Base-by-base conservation (phyloP, 1,140 invertebrate genomes). In the Babylonia areolata region DNA sequence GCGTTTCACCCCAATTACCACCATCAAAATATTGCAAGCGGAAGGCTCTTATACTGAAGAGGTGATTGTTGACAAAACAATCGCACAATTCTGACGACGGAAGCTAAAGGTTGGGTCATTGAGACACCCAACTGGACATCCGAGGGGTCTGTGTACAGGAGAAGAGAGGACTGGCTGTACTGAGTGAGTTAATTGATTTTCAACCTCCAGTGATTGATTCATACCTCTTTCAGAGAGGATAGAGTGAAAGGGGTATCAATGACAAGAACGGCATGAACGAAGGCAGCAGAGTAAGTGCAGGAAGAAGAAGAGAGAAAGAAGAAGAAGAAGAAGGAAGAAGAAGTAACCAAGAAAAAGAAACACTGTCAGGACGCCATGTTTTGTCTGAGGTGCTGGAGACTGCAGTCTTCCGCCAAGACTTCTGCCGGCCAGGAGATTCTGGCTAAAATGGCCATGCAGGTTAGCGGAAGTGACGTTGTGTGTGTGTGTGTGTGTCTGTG, bases 401-500 rank as follows among this genome's bases (percentile, higher is more conserved):
- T 77, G 11, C 75, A 77, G 35, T 23, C 35, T 40, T 77, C 75
- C 20, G 75, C 75, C 37, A 77, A 77, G 37, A 77, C 75, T 3
- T 37, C 75, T 20, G 37, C 75, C 11, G 37, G 75, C 2, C 75
- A 77, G 75, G 75, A 77, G 20, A 77, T 77, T 23, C 75, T 77
- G 28, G 75, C 75, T 37, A 77, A 77, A 23, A 77, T 77, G 75
- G 75, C 75, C 37, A 40, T 77, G 37, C 75, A 77, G 75, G 75
- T 77, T 17, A 40, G 75, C 40, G 71, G 2, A n/a, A 12, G 58
- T 28, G 12, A 12, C 5, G 28, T 23, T 6, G 64, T 69, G 64
- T 69, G 64, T 69, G 64, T 69, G 31, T 69, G 23, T 33, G 71
- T 77, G 75, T 77, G 37, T 77, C 2, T 77, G 37, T 40, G 37